Conservation (phyloP, 2,113 vertebrate genomes). For the Benthochromis sp. region DNA sequence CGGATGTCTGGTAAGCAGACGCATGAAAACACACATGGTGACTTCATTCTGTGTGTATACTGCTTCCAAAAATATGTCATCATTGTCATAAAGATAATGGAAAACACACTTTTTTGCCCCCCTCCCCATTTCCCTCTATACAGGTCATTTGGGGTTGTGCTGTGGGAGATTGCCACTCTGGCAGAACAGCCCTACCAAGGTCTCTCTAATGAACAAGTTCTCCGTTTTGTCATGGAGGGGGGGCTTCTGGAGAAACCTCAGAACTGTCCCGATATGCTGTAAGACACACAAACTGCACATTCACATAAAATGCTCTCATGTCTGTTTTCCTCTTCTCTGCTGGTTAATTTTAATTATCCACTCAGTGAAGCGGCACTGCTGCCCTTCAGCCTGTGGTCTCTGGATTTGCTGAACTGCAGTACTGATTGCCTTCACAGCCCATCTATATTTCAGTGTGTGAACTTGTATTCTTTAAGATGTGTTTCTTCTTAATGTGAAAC, state of each 20-base stretch:
- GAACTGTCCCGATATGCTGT: conserved; percentile 97
- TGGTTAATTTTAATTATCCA: not conserved
- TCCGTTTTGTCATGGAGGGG: conserved; percentile 97
- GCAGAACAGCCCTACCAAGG: conserved; percentile 97
- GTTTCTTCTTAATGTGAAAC: conserved; percentile 8
- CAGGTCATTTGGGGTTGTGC: conserved; percentile 96
- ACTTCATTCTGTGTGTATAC: not conserved
- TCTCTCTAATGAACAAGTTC: conserved; percentile 97
- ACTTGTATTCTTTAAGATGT: not conserved
- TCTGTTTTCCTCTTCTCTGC: not conserved
- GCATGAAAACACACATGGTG: not conserved
- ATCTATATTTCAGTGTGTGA: not conserved
- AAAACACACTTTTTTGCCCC: not conserved
- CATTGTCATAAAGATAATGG: not conserved
- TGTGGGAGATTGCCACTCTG: conserved; percentile 95
- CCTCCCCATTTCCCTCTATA: not conserved
- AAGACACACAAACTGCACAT: conserved; percentile 27
- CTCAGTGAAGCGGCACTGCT: not conserved
- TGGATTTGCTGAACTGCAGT: not conserved
- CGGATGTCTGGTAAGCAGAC: conserved; percentile 88
- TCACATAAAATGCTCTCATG: not conserved
- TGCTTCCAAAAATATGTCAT: not conserved
- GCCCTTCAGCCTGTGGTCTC: not conserved
- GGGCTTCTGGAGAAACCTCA: conserved; percentile 95
- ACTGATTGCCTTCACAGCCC: not conserved